Percentiles rank a stretch among this genome's conserved stretches.
Evolutionary conservation across 2,888 invertebrate genomes (phyloP).

Genomic region (Spatulosminthurus flaviceps): DNA sequence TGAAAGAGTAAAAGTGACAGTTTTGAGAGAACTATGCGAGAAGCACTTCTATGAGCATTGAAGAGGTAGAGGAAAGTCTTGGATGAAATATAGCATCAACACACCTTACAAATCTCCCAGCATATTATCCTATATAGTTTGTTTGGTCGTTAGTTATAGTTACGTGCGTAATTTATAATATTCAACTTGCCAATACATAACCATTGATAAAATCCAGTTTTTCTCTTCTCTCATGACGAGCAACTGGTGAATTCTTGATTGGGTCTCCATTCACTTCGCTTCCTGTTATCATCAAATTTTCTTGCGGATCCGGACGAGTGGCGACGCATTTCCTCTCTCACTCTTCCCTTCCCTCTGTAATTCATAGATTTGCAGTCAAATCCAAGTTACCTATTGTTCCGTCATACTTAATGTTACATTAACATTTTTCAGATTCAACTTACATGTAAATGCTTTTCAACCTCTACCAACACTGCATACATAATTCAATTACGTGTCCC

Average conservation of each 20-base stretch:
- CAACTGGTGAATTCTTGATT: slow-evolving; percentile 3
- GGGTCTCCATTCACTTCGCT: not conserved
- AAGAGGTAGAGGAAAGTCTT: slow-evolving; percentile 51
- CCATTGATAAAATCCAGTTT: not conserved
- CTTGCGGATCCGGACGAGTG: slow-evolving; percentile 27
- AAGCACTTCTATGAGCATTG: no score
- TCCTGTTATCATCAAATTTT: slow-evolving; percentile 8
- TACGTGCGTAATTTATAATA: slow-evolving; percentile 13
- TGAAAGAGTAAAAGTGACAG: slow-evolving; percentile 27
- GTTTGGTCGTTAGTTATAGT: not conserved
- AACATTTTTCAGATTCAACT: not conserved
- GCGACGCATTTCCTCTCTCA: slow-evolving; percentile 33
- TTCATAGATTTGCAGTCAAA: not conserved
- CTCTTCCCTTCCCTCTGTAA: not conserved
- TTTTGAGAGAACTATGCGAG: no score
- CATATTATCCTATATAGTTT: not conserved
- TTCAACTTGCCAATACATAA: not conserved
- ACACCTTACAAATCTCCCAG: no score
- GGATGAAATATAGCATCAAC: slow-evolving; percentile 36
- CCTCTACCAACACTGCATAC: not conserved
- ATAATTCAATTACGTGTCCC: not conserved
- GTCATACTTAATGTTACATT: not conserved
- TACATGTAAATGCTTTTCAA: not conserved
- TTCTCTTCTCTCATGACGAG: not conserved
- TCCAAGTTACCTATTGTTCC: slow-evolving; percentile 7